Percentiles rank a stretch among this genome's conserved stretches.
Conservation (phyloP, 1,140 invertebrate genomes). For the Leucophenga varia region DNA sequence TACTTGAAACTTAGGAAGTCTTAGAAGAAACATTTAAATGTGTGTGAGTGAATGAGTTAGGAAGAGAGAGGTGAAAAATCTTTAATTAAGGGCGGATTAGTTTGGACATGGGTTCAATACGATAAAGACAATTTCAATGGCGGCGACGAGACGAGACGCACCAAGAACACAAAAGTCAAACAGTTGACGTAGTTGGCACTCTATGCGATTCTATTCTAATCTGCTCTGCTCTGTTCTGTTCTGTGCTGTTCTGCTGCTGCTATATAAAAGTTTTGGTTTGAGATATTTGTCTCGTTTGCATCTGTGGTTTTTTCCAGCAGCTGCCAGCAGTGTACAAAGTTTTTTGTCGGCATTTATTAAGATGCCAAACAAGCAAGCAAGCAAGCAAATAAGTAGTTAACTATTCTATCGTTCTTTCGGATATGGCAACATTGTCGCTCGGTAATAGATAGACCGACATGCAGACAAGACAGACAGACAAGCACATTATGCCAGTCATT, state of each 20-base stretch:
- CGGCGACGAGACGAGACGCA: too few species aligned
- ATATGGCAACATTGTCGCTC: too few species aligned
- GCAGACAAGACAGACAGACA: neutral
- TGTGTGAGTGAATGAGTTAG: neutral
- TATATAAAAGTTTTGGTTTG: too few species aligned
- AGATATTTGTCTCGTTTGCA: slow-evolving; percentile 50
- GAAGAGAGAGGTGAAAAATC: slow-evolving; percentile 25
- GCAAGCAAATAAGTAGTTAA: slow-evolving; percentile 12
- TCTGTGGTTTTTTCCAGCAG: slow-evolving; percentile 47
- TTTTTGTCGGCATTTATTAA: too few species aligned
- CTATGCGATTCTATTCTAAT: too few species aligned
- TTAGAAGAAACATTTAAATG: too few species aligned
- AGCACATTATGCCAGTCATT: slow-evolving; percentile 38
- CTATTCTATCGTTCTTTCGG: slow-evolving; percentile 41
- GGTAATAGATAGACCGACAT: neutral
- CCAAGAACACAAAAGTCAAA: too few species aligned
- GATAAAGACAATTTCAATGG: slow-evolving; percentile 20
- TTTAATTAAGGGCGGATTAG: slow-evolving; percentile 57
- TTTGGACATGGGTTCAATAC: slow-evolving; percentile 50
- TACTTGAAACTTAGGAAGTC: too few species aligned
- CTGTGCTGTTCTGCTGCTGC: neutral
- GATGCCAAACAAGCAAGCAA: too few species aligned
- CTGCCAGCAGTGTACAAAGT: too few species aligned
- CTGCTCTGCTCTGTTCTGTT: too few species aligned
- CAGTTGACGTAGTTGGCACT: too few species aligned